Base-by-base conservation (phyloP, 2,888 invertebrate genomes). In the Tridacna gigas region DNA sequence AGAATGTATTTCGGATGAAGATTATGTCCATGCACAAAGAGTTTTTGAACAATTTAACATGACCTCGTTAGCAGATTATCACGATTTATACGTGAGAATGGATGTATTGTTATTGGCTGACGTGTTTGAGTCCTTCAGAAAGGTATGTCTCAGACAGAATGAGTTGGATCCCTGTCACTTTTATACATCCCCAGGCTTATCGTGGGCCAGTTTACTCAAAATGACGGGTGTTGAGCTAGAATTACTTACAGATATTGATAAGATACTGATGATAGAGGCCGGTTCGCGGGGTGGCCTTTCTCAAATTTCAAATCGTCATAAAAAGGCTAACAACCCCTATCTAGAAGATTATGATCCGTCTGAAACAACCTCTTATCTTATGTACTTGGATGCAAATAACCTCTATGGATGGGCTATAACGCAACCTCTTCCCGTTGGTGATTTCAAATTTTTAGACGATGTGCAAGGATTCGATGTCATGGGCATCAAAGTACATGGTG, bases 371-470 rank as follows among this genome's bases (percentile, higher is more conserved):
- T 61, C 78, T 18, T 81, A 77, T 63, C 51, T 86, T 9, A 47
- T 67, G 73, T 81, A 86, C 56, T 74, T 79, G 22, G 86, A 86
- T 73, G 74, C 77, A 15, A 86, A 83, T 28, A 79, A 79, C 45
- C 47, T 79, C 0, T 79, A 79, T n/a, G 80, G 80, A 15, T 63
- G 63, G 61, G 77, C 73, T 18, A 81, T 81, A 77, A 28, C 45
- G 9, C 77, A 76, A 77, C 76, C 76, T 4, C 76, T 81, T 26
- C 77, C 80, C 0, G 26, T 69, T 20, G 48, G 71, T 13, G 63
- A 56, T 11, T 81, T 81, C 47, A 0, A 25, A 12, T 81, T 77
- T 37, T 13, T 81, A 37, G 65, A 48, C 13, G 48, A 77, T 18
- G 37, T 76, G 15, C 63, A 76, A 25, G 18, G n/a, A 11, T 71